Percentiles rank a stretch among this genome's conserved stretches.
phyloP scores from a whole-genome alignment of 2,888 invertebrate species.

The Hydroisotoma schaefferi region DNA sequence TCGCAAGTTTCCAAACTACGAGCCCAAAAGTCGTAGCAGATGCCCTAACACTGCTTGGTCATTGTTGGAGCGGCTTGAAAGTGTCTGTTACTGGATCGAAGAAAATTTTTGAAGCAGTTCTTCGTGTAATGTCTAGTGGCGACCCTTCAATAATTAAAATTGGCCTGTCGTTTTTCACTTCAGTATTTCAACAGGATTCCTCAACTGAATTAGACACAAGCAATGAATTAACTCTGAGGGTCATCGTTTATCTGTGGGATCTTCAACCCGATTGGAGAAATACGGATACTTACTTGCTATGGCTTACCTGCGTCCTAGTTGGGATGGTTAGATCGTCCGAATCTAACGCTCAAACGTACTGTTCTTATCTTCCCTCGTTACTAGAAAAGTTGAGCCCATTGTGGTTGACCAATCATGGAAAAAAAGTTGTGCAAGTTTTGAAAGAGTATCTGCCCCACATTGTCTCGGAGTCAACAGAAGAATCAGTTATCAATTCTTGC shows the following conservation, averaged over 20 bases:
- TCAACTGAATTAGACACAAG: constrained; percentile 21
- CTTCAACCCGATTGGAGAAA: constrained; percentile 45
- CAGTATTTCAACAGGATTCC: constrained; percentile 38
- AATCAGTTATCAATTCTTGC: constrained; percentile 27
- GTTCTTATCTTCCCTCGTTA: constrained; percentile 29
- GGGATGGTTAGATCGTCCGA: constrained; percentile 32
- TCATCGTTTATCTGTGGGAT: constrained; percentile 43
- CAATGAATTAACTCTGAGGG: constrained; percentile 32
- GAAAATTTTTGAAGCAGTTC: constrained; percentile 44
- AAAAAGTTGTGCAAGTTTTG: constrained; percentile 19
- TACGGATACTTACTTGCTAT: constrained; percentile 38
- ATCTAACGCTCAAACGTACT: constrained; percentile 15
- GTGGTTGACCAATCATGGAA: constrained; percentile 39
- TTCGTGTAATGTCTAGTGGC: constrained; percentile 47
- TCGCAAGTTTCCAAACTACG: constrained; percentile 40
- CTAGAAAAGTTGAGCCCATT: constrained; percentile 36
- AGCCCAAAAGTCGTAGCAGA: constrained; percentile 41
- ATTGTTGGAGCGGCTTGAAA: constrained; percentile 35
- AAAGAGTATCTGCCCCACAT: constrained; percentile 38
- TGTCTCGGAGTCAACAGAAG: constrained; percentile 16
- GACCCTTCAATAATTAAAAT: constrained; percentile 44
- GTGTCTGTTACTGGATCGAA: constrained; percentile 39
- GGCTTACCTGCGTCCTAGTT: constrained; percentile 42
- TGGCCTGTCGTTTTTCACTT: constrained; percentile 41
- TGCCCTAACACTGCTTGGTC: constrained; percentile 36